Percentiles rank a stretch among this genome's conserved stretches.
Conservation (phyloP, 2,113 vertebrate species). For the Anguilla japonica region DNA sequence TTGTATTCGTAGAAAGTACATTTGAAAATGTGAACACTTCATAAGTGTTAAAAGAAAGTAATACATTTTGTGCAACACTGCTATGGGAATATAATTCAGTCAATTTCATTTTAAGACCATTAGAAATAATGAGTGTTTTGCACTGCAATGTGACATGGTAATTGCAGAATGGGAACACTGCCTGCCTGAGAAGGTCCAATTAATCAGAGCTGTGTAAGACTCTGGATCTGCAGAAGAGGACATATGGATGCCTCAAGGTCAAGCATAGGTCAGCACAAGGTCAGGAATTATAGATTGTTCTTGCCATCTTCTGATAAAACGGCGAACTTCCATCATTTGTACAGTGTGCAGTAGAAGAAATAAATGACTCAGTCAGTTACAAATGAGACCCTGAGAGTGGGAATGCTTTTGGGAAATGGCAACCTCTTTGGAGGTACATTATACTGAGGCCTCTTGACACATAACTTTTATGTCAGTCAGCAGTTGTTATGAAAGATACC, state of each 20-base stretch:
- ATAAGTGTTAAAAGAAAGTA: not conserved
- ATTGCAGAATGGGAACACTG: slow-evolving; percentile 39
- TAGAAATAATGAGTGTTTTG: slow-evolving; percentile 46
- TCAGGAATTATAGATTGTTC: not conserved
- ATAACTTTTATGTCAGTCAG: not conserved
- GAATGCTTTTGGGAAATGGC: no score
- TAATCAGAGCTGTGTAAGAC: slow-evolving; percentile 13
- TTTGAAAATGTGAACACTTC: not conserved
- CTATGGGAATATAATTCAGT: not conserved
- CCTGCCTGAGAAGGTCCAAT: slow-evolving; percentile 29
- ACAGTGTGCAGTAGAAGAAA: not conserved
- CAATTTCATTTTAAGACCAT: slow-evolving; percentile 22
- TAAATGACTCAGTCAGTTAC: not conserved
- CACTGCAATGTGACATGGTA: slow-evolving; percentile 33
- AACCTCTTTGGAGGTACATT: not conserved
- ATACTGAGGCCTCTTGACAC: not conserved
- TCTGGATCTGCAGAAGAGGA: not conserved
- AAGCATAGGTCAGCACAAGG: not conserved
- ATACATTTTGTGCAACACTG: not conserved
- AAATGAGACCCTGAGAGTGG: not conserved
- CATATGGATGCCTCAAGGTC: slow-evolving; percentile 6
- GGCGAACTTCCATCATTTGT: not conserved
- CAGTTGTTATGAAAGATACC: not conserved
- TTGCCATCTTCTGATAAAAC: not conserved
- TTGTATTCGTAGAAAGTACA: not conserved